Evolutionary conservation across 2,888 invertebrate species (phyloP).

Genomic region (Watsonalla cultraria): DNA sequence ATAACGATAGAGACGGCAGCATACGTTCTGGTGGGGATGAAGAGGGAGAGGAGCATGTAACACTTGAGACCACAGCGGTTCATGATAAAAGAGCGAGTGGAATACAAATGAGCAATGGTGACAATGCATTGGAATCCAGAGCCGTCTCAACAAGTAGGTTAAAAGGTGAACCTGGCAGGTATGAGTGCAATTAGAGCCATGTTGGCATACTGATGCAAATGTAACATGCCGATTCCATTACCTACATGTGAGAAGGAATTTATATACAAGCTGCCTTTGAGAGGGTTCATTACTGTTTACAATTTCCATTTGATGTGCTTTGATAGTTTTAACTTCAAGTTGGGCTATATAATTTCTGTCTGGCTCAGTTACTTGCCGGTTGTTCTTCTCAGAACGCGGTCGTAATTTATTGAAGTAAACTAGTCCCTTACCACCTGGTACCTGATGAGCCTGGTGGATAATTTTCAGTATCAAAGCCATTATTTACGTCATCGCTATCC

Average conservation of each 20-base stretch:
- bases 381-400: too few relatives aligned
- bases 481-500: too few relatives aligned
- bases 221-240: slow-evolving; percentile 31
- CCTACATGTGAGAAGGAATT: slow-evolving; percentile 13
- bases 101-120: slow-evolving; percentile 52
- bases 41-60: slow-evolving; percentile 48
- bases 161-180: slow-evolving; percentile 69
- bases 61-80: slow-evolving; percentile 64
- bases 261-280: not conserved
- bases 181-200: slow-evolving; percentile 66
- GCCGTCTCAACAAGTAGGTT: slow-evolving; percentile 62
- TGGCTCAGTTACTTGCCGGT: too few relatives aligned
- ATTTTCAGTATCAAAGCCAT: too few relatives aligned
- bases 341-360: too few relatives aligned
- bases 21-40: slow-evolving; percentile 23
- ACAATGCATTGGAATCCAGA: slow-evolving; percentile 69
- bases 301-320: not conserved
- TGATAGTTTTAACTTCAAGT: too few relatives aligned
- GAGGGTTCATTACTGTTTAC: not conserved
- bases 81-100: slow-evolving; percentile 53
- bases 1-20: slow-evolving; percentile 43
- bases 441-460: too few relatives aligned
- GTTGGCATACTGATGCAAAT: slow-evolving; percentile 59
- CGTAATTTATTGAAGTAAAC: too few relatives aligned
- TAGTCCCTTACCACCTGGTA: too few relatives aligned